These are phyloP conservation scores for Coelopa pilipes DNA, from an alignment of 2,888 invertebrate genomes.

Conservation along the genomic window DNA sequence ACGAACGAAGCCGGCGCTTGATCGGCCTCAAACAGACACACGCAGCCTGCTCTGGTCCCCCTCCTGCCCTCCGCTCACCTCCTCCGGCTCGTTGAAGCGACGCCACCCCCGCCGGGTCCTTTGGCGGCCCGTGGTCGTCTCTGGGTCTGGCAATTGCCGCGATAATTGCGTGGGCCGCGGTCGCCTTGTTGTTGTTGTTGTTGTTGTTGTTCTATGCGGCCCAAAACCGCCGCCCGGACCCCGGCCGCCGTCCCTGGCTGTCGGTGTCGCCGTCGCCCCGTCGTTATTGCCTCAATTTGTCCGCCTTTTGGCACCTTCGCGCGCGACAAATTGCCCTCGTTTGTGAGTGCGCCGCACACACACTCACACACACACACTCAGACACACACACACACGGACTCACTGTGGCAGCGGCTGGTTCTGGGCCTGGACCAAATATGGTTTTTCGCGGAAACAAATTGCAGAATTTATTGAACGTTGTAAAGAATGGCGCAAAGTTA, in stretches of 20 bases:
- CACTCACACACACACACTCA: background rate
- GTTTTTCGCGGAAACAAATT: slow-evolving; percentile 56
- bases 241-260: background rate
- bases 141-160: background rate
- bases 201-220: background rate
- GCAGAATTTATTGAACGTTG: slow-evolving; percentile 61
- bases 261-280: background rate
- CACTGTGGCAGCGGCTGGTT: background rate
- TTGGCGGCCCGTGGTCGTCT: too few species aligned
- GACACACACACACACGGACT: background rate
- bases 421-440: slow-evolving; percentile 30
- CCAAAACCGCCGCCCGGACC: background rate
- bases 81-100: too few species aligned
- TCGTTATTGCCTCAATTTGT: slow-evolving; percentile 35
- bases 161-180: background rate
- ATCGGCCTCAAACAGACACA: too few species aligned
- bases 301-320: slow-evolving; percentile 34
- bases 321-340: slow-evolving; percentile 41
- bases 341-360: slow-evolving; percentile 4
- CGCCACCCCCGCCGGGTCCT: too few species aligned
- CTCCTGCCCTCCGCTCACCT: too few species aligned
- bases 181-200: background rate
- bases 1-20: too few species aligned
- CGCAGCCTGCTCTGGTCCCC: too few species aligned
- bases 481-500: slow-evolving; percentile 59